phyloP scores from a whole-genome alignment of 2,888 invertebrate genomes.

The Erebia aethiops region DNA sequence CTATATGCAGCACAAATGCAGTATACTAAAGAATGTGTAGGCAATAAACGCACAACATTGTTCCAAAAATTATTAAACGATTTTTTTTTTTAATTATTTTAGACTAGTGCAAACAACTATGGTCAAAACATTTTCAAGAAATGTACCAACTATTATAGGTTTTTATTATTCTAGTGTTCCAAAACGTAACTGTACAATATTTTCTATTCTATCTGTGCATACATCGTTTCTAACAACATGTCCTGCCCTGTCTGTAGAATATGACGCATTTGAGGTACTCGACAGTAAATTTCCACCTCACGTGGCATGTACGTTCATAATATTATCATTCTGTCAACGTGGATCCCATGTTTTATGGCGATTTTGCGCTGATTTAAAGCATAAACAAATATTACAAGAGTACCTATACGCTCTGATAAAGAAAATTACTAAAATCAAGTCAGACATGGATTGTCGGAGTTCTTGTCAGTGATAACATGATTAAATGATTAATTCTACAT shows the following conservation, averaged over 20 bases:
- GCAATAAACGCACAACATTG: no score
- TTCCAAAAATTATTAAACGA: no score
- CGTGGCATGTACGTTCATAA: constrained; percentile 18
- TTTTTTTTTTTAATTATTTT: no score
- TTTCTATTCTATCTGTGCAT: neutral
- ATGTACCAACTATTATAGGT: neutral
- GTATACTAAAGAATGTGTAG: neutral
- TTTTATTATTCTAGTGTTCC: neutral
- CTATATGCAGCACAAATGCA: no score
- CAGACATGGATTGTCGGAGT: neutral
- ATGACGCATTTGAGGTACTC: constrained; percentile 24
- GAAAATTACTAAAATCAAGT: neutral
- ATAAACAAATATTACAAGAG: constrained; percentile 1
- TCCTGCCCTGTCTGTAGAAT: constrained; percentile 1
- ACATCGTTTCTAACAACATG: neutral
- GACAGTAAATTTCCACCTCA: constrained; percentile 28
- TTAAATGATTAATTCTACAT: neutral
- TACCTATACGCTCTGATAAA: neutral
- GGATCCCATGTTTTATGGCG: constrained; percentile 18
- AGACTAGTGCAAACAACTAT: no score
- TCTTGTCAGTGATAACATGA: neutral
- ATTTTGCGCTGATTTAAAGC: constrained; percentile 2
- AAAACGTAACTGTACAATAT: neutral
- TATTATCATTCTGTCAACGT: constrained; percentile 20
- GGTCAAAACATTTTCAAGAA: neutral